Conservation (phyloP, 2,113 vertebrate species). For the Tetrao urogallus region DNA sequence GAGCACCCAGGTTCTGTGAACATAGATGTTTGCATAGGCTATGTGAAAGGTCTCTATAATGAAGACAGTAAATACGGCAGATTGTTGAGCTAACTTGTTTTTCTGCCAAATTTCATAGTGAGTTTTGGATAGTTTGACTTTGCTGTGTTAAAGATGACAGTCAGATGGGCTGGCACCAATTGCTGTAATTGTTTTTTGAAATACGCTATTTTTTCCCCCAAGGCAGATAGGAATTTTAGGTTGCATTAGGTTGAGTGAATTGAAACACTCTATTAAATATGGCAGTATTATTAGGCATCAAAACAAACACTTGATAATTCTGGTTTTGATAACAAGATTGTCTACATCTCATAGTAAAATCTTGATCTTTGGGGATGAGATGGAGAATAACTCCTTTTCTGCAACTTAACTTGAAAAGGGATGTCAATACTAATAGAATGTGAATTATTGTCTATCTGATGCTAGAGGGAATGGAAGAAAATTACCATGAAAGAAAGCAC, state of each 20-base stretch:
- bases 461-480: not conserved
- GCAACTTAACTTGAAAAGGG: not conserved
- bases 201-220: not conserved
- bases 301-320: conserved; percentile 2
- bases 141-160: not conserved
- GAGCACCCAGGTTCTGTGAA: conserved; percentile 73
- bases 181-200: conserved; percentile 70
- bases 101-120: conserved; percentile 67
- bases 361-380: not conserved
- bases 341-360: not conserved
- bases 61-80: conserved; percentile 69
- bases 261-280: not conserved
- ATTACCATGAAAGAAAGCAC: not conserved
- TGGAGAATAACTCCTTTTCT: not conserved
- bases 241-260: conserved; percentile 16
- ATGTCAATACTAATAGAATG: not conserved
- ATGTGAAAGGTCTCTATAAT: conserved; percentile 56
- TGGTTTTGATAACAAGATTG: not conserved
- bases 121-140: conserved; percentile 51
- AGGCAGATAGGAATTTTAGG: conserved; percentile 38
- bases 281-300: not conserved
- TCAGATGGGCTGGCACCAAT: conserved; percentile 41
- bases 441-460: not conserved
- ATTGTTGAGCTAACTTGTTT: conserved; percentile 64
- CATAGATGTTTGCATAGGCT: conserved; percentile 68